phyloP scores from a whole-genome alignment of 2,797 vertebrate genomes.

The Salmo trutta region DNA sequence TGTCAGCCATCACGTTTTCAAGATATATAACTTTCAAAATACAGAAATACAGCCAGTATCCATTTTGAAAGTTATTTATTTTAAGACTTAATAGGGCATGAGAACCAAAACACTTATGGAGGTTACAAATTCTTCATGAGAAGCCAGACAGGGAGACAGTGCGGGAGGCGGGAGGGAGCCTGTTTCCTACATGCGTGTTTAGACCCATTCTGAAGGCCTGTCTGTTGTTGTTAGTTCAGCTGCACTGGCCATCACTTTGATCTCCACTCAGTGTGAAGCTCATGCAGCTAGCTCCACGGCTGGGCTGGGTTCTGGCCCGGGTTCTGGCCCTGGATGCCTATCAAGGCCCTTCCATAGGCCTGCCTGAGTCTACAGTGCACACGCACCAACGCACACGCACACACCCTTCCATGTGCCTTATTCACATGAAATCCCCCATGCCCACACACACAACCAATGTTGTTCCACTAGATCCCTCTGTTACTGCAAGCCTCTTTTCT shows the following conservation, averaged over 20 bases:
- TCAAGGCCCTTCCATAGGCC: background rate
- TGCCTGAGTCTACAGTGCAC: background rate
- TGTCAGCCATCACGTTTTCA: no score
- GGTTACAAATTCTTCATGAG: conserved; percentile 32
- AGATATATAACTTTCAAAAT: no score
- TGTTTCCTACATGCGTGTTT: conserved; percentile 3
- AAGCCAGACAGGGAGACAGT: background rate
- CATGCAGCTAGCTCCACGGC: conserved; percentile 4
- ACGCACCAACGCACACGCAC: background rate
- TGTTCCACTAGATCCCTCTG: background rate
- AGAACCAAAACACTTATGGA: conserved; percentile 30
- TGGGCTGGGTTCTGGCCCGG: conserved; percentile 31
- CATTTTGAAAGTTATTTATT: no score
- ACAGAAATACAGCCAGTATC: no score
- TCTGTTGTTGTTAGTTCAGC: conserved; percentile 47
- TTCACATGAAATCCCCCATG: background rate
- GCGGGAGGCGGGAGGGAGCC: background rate
- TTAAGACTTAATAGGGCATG: conserved; percentile 24
- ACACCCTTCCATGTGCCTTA: background rate
- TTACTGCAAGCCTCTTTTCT: conserved; percentile 8
- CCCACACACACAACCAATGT: background rate
- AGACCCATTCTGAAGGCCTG: conserved; percentile 24
- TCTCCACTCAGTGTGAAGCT: conserved; percentile 40
- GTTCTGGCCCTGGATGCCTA: conserved; percentile 25
- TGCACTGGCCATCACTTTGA: conserved; percentile 50